A percentile compares a stretch with the other conserved stretches of the same genome.
Conservation (phyloP, 2,888 invertebrate genomes). For the Chaetogeoica ovagalla region DNA sequence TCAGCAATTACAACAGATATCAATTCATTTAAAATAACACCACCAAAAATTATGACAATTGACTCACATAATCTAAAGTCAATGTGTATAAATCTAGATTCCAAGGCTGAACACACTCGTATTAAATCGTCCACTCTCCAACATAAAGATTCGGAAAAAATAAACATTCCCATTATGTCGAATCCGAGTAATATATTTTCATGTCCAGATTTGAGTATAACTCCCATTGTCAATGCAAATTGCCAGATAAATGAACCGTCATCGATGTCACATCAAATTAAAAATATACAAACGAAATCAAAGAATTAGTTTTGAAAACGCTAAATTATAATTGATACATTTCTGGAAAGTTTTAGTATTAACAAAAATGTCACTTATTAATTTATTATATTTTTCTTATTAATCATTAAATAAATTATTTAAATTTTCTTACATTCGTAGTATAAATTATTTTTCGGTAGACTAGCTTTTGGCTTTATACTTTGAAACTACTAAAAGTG, state of each 20-base stretch:
- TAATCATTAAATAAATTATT: too few relatives aligned
- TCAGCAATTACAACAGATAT: background rate
- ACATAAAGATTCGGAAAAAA: background rate
- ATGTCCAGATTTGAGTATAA: constrained; percentile 41
- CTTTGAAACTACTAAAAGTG: too few relatives aligned
- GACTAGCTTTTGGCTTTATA: too few relatives aligned
- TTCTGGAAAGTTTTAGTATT: too few relatives aligned
- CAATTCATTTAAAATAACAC: too few relatives aligned
- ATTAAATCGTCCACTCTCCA: constrained; percentile 16
- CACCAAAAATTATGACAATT: background rate
- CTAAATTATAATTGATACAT: too few relatives aligned
- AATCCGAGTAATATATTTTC: constrained; percentile 25
- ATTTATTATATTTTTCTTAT: too few relatives aligned
- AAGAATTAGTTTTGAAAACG: constrained; percentile 6
- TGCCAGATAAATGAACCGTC: background rate
- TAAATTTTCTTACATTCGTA: too few relatives aligned
- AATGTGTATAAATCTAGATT: constrained; percentile 24
- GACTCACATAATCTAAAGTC: background rate
- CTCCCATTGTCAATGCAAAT: constrained; percentile 11
- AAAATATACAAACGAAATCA: background rate
- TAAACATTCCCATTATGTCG: background rate
- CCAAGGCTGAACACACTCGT: constrained; percentile 26
- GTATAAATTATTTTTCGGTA: too few relatives aligned
- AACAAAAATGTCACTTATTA: too few relatives aligned
- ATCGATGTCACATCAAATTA: background rate